Percentiles rank a stretch among this genome's conserved stretches.
Evolutionary conservation across 2,797 vertebrate genomes (phyloP).

Genomic region (Triplophysa bombifrons): DNA sequence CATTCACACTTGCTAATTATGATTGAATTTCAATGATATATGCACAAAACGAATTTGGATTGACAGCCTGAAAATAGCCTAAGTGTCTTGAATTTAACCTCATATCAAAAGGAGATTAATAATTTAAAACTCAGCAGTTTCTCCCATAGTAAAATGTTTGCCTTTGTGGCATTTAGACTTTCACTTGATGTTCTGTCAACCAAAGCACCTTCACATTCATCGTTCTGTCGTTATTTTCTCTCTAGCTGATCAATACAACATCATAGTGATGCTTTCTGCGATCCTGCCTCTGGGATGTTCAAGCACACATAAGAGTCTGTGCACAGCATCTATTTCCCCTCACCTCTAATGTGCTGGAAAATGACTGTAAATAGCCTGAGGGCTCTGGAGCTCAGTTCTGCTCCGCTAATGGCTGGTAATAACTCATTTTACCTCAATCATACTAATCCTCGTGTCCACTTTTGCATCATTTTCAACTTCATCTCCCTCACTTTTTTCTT

Average conservation of each 20-base stretch:
- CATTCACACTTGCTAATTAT: too few species aligned
- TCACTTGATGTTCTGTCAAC: neutral
- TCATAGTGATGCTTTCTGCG: neutral
- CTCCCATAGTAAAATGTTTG: neutral
- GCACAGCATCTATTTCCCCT: slow-evolving; percentile 14
- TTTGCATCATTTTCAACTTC: slow-evolving; percentile 11
- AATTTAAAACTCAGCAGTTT: neutral
- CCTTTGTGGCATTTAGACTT: neutral
- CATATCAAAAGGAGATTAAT: neutral
- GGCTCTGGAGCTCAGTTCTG: slow-evolving; percentile 1
- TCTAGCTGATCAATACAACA: neutral
- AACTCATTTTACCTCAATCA: slow-evolving; percentile 4
- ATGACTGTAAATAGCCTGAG: slow-evolving; percentile 43
- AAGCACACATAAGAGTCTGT: neutral
- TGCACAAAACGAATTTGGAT: too few species aligned
- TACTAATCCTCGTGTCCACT: slow-evolving; percentile 1
- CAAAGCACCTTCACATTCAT: neutral
- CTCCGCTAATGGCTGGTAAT: slow-evolving; percentile 27
- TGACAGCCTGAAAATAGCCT: too few species aligned
- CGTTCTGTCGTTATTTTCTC: neutral
- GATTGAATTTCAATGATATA: too few species aligned
- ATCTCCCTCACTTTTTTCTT: neutral
- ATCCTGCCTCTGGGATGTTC: neutral
- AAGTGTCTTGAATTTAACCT: neutral
- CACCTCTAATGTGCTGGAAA: slow-evolving; percentile 41